phyloP scores from a whole-genome alignment of 2,113 vertebrate genomes.

The Spilogale gracilis region DNA sequence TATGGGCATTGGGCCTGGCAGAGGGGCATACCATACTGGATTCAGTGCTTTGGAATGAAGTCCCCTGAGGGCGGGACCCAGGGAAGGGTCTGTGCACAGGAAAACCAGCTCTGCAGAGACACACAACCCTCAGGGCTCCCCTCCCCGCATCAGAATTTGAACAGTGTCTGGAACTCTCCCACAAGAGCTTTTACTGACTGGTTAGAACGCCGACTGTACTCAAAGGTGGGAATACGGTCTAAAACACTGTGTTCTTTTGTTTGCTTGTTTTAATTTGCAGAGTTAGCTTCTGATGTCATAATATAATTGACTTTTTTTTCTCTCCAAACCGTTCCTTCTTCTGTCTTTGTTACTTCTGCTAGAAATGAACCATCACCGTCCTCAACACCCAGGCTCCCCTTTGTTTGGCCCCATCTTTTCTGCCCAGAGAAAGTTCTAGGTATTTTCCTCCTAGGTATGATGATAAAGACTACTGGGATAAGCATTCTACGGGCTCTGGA shows the following conservation, averaged over 20 bases:
- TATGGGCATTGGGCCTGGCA: not conserved
- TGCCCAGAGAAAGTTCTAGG: not conserved
- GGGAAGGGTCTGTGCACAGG: not conserved
- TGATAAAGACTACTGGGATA: not conserved
- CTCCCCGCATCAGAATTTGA: not conserved
- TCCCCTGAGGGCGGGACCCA: not conserved
- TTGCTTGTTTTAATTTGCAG: not conserved
- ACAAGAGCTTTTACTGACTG: not conserved
- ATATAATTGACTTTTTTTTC: not conserved
- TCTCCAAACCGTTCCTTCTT: not conserved
- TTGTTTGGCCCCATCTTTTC: not conserved
- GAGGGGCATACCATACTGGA: not conserved
- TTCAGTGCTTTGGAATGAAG: not conserved
- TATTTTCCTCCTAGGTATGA: not conserved
- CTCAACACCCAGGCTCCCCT: not conserved
- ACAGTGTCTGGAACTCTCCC: conserved; percentile 22
- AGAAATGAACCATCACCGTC: not conserved
- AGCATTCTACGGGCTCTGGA: not conserved
- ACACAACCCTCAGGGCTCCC: not conserved
- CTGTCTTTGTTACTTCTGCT: not conserved
- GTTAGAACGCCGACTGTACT: not conserved
- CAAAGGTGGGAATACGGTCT: not conserved
- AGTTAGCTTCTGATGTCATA: not conserved
- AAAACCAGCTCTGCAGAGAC: not conserved
- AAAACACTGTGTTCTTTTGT: not conserved